Conservation (phyloP, 1,140 invertebrate genomes). For the Rhopalosiphum maidis region DNA sequence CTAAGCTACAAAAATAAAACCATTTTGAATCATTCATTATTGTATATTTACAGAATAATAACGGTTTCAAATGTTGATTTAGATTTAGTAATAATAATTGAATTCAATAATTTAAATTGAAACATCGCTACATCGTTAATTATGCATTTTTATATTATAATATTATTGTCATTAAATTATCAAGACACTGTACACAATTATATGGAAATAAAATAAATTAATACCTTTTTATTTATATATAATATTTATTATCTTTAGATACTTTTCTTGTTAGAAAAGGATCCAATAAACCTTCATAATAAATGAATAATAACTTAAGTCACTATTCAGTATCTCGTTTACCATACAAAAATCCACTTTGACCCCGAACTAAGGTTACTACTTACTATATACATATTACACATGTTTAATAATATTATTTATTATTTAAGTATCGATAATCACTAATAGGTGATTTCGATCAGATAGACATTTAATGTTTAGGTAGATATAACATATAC, state of each 20-base stretch:
- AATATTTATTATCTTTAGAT: not conserved
- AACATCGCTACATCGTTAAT: too few relatives aligned
- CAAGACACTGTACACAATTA: not conserved
- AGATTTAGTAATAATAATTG: not conserved
- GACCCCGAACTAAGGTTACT: not conserved
- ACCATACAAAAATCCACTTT: not conserved
- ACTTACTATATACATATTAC: not conserved
- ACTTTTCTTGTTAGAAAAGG: not conserved
- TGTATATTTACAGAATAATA: not conserved
- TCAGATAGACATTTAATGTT: not conserved
- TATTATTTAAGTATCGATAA: not conserved
- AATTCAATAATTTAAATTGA: not conserved
- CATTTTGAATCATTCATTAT: too few relatives aligned
- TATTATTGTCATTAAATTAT: not conserved
- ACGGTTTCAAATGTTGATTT: not conserved
- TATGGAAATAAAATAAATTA: not conserved
- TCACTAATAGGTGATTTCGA: not conserved
- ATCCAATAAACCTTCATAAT: not conserved
- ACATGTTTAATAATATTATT: not conserved
- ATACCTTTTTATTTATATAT: not conserved
- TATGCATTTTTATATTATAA: not conserved
- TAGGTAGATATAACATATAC: too few relatives aligned
- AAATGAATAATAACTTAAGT: not conserved
- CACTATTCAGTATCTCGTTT: not conserved
- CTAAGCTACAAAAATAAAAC: too few relatives aligned